Base-by-base conservation (phyloP, 2,888 invertebrate species). In the Philonicus albiceps region DNA sequence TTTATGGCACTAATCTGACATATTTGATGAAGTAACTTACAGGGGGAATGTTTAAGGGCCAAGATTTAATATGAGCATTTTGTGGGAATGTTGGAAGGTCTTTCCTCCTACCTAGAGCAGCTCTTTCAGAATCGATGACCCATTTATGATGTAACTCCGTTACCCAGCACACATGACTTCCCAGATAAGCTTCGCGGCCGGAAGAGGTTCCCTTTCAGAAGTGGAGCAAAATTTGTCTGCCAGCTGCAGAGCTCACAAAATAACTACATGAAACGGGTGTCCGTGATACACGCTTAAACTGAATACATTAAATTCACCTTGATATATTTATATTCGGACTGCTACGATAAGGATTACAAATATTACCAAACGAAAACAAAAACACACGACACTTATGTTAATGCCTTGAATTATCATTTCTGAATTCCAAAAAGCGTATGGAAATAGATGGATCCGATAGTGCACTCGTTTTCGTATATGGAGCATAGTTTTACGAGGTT, bases 111-210 rank as follows among this genome's bases (percentile, higher is more conserved):
- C 11, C 78, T 78, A 11, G 22, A 11, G 8, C 43, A 22, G 78
- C 27, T 40, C 43, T 43, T 78, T 78, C 27, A 19, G 78, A 78
- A 78, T 78, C 78, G 78, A 78, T 78, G 78, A 43, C 78, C 78
- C 78, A 78, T 78, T 43, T 78, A 78, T 37, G 75, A 78, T 78
- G 78, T 22, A 40, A 78, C 78, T 49, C 49, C 40, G 43, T 78
- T 43, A 43, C 49, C 43, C 40, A 27, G 49, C 78, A 78, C 43
- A 78, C 22, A 78, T 78, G 78, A 78, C 49, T 49, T 78, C 16
- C 13, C 43, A 78, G 78, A 40, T 27, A 78, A 43, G 78, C 43
- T 13, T 22, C 43, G 43, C 2, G 27, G 49, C 78, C 19, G 22
- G 37, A 22, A 37, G 78, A 22, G 78, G 7, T 43, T 78, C 78